Evolutionary conservation across 2,113 vertebrate species (phyloP), one percentile per base, ranked within the genome.

Genomic region (Cryptotis parvus): DNA sequence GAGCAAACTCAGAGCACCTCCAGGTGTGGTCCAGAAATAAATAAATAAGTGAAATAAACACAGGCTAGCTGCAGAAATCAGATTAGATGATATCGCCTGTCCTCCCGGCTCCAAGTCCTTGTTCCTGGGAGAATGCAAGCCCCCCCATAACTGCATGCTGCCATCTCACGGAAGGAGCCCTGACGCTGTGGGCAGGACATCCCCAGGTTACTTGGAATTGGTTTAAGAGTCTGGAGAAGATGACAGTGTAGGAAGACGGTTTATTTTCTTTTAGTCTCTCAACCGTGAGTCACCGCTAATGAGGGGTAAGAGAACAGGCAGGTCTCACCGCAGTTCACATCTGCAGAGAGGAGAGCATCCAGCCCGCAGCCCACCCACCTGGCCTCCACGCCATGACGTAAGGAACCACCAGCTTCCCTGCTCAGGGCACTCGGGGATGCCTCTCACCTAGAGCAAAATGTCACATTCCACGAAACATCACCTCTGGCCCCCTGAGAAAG

Each of bases 241-340:
- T 87, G 91, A 83, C n/a, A 31, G 63, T 41, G 83, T 73, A 33
- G 16, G n/a, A 85, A 79, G 89, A 83, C 2, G 2, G 82, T 87
- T 86, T 79, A 41, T 91, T 94, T 88, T 88, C 93, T 91, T 91
- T 94, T n/a, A 68, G 80, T 45, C 93, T 87, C 78, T 94, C 96
- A 93, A 41, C 0, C 92, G 68, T 79, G 94, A 93, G 73, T 90
- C 93, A n/a, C 33, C 79, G 81, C 74, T 96, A 95, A 96, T 37
- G 41, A 94, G 63, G 73, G 70, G 22, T 52, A 88, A 41, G 85
- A 94, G 88, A 7, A 6, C 41, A 83, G 96, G 88, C 89, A 90
- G 93, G 80, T 86, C 90, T 84, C 92, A 77, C 68, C 52, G 65
- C 45, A 78, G 87, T 11, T 55, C 61, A 61, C 70, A 75, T 4